Percentiles rank a stretch among this genome's conserved stretches.
Evolutionary conservation across 2,888 invertebrate genomes (phyloP).

Genomic region (Polyploca ridens): DNA sequence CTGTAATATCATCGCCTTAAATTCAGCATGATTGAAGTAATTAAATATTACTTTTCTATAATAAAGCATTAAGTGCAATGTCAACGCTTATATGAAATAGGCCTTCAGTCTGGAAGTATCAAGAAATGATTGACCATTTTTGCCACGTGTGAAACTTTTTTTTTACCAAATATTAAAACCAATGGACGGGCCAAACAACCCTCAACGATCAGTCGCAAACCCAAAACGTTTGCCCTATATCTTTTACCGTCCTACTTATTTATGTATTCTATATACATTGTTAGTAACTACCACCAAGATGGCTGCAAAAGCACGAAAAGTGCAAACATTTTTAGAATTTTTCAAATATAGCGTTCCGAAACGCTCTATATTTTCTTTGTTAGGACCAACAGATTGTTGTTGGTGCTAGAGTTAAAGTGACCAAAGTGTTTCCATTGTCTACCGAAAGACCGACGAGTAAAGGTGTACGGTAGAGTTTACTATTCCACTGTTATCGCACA

Average conservation of each 20-base stretch:
- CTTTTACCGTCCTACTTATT: background rate
- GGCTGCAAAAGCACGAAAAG: background rate
- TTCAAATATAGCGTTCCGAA: background rate
- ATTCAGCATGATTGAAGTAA: too few relatives aligned
- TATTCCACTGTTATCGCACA: background rate
- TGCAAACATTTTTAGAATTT: background rate
- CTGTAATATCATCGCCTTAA: too few relatives aligned
- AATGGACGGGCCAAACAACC: background rate
- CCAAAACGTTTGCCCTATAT: background rate
- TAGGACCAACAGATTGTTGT: background rate
- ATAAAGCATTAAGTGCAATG: too few relatives aligned
- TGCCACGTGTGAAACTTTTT: background rate
- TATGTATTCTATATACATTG: background rate
- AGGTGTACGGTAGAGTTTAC: background rate
- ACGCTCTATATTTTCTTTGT: background rate
- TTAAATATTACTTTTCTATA: too few relatives aligned
- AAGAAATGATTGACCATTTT: background rate
- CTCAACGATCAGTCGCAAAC: background rate
- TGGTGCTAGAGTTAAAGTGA: background rate
- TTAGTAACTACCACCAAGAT: background rate
- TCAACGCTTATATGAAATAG: too few relatives aligned
- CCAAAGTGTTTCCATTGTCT: background rate
- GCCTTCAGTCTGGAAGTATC: too few relatives aligned
- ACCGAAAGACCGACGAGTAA: background rate
- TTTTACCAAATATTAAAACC: background rate